A percentile compares a stretch with the other conserved stretches of the same genome.
Conservation (phyloP, 2,113 vertebrate genomes). For the Suricata suricatta region DNA sequence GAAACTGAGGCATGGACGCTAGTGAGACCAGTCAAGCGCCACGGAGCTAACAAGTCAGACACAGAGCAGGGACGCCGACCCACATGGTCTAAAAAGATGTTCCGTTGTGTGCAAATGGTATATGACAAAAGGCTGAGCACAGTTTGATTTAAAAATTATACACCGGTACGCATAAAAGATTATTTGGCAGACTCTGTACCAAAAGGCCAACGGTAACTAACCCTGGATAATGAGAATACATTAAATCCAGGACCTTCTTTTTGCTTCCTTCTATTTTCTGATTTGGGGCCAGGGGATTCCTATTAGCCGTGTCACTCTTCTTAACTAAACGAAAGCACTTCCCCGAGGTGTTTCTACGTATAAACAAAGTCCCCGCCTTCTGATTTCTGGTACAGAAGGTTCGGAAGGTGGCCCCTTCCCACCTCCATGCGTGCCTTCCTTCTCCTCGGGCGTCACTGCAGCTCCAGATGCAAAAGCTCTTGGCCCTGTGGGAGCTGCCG, state of each 20-base stretch:
- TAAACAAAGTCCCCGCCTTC: not conserved
- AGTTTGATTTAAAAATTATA: not conserved
- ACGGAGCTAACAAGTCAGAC: not conserved
- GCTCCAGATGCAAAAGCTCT: not conserved
- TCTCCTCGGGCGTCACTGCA: not conserved
- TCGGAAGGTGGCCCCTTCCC: not conserved
- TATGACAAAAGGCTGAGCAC: fast-evolving
- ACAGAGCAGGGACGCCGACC: not conserved
- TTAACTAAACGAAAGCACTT: not conserved
- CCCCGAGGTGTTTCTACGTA: constrained; percentile 49
- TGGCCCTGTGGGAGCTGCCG: not conserved
- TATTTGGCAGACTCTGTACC: not conserved
- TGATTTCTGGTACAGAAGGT: not conserved
- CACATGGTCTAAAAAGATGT: fast-evolving
- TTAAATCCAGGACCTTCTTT: not conserved
- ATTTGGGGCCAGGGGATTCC: not conserved
- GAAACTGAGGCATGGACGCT: not conserved
- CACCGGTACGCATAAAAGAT: not conserved
- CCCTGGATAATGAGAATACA: fast-evolving
- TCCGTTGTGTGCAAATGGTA: fast-evolving
- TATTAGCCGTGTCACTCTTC: not conserved
- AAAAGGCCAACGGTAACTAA: not conserved
- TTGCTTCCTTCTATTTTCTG: not conserved
- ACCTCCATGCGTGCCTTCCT: constrained; percentile 46
- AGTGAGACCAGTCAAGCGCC: fast-evolving